Evolutionary conservation across 1,140 invertebrate species (phyloP).

Genomic region (Tetragonula clypearis): DNA sequence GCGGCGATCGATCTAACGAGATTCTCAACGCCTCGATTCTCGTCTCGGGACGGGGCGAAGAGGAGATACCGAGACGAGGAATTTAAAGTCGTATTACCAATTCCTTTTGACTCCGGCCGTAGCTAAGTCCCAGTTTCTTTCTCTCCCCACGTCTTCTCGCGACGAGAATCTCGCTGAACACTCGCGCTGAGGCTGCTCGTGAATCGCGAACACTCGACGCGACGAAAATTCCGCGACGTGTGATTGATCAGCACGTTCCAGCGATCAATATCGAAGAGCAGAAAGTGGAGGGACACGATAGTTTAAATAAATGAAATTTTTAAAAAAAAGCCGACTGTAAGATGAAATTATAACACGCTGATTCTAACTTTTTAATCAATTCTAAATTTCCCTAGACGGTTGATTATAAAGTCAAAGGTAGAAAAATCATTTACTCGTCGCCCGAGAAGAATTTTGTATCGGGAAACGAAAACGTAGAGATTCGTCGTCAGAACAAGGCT

Average conservation of each 20-base stretch:
- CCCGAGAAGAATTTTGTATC: background rate
- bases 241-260: background rate
- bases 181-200: too few species aligned
- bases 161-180: background rate
- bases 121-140: slow-evolving; percentile 25
- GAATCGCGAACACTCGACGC: background rate
- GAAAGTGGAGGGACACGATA: background rate
- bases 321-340: too few species aligned
- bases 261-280: background rate
- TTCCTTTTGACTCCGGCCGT: slow-evolving; percentile 29
- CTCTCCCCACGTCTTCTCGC: background rate
- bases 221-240: background rate
- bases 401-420: background rate
- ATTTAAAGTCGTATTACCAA: slow-evolving; percentile 35
- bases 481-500: too few species aligned
- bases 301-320: background rate
- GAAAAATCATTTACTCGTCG: background rate
- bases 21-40: slow-evolving; percentile 50
- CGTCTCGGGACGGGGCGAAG: too few species aligned
- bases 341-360: too few species aligned
- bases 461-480: too few species aligned
- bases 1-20: slow-evolving; percentile 64
- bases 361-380: too few species aligned
- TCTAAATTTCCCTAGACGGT: too few species aligned
- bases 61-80: background rate